Evolutionary conservation across 1,140 invertebrate genomes (phyloP).

Genomic region (Adelges cooleyi): DNA sequence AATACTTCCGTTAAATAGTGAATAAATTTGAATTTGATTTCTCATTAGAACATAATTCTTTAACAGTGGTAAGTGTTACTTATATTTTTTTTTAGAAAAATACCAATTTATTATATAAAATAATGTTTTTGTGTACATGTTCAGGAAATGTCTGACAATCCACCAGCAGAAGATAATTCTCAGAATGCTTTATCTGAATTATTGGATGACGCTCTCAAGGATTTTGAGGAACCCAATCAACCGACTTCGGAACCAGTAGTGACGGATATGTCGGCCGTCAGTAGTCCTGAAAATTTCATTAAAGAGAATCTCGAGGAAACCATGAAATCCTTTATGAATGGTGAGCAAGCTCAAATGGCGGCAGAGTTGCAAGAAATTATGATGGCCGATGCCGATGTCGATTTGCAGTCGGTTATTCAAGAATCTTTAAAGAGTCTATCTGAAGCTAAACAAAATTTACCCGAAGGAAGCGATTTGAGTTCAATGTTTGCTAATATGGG

Average conservation of each 20-base stretch:
- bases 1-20: too few species aligned
- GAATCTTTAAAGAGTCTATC: slow-evolving; percentile 7
- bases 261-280: background rate
- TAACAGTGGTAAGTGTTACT: too few species aligned
- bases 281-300: background rate
- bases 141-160: slow-evolving; percentile 5
- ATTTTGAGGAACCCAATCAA: background rate
- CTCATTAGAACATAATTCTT: too few species aligned
- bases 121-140: too few species aligned
- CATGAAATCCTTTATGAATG: slow-evolving; percentile 16
- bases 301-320: slow-evolving; percentile 19
- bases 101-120: too few species aligned
- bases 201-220: slow-evolving; percentile 11
- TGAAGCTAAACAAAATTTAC: slow-evolving; percentile 13
- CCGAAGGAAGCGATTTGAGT: background rate
- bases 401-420: slow-evolving; percentile 15
- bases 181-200: background rate
- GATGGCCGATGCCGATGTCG: background rate
- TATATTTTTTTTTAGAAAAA: too few species aligned
- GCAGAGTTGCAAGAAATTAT: slow-evolving; percentile 5
- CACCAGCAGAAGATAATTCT: background rate
- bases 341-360: background rate
- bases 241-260: background rate
- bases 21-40: too few species aligned
- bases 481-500: slow-evolving; percentile 22